Percentiles rank a stretch among this genome's conserved stretches.
Evolutionary conservation across 2,888 invertebrate species (phyloP).

Genomic region (Phanerotoma sp.): DNA sequence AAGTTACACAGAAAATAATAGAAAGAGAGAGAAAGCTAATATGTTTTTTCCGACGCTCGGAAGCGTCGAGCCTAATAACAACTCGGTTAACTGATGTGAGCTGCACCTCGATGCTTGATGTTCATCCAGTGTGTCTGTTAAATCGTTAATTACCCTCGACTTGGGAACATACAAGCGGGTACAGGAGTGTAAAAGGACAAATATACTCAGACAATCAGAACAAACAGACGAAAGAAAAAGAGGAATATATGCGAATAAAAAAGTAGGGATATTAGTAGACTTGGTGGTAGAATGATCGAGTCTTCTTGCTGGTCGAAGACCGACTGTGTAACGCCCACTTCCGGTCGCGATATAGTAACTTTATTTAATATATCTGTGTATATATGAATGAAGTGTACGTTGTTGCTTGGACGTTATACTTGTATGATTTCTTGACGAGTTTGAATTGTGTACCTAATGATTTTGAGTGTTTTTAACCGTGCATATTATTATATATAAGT

Average conservation of each 20-base stretch:
- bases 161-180: neutral
- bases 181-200: conserved; percentile 15
- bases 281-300: conserved; percentile 37
- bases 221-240: conserved; percentile 1
- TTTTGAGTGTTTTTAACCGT: too few species aligned
- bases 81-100: conserved; percentile 45
- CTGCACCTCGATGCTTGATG: conserved; percentile 34
- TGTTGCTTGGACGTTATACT: too few species aligned
- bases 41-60: neutral
- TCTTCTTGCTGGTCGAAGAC: conserved; percentile 31
- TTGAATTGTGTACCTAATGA: too few species aligned
- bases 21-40: conserved; percentile 2
- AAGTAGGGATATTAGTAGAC: conserved; percentile 17
- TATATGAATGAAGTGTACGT: conserved; percentile 2
- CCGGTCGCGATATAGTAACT: conserved; percentile 40
- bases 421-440: too few species aligned
- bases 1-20: too few species aligned
- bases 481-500: too few species aligned
- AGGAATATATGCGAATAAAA: conserved; percentile 5
- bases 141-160: conserved; percentile 51
- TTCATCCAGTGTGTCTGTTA: conserved; percentile 50
- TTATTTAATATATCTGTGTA: conserved; percentile 11
- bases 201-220: conserved; percentile 11
- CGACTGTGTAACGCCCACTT: conserved; percentile 53
- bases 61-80: conserved; percentile 44